Evolutionary conservation across 64 coral and sea anemone genomes (phyloP).

Genomic region (Pocillopora damicornis): DNA sequence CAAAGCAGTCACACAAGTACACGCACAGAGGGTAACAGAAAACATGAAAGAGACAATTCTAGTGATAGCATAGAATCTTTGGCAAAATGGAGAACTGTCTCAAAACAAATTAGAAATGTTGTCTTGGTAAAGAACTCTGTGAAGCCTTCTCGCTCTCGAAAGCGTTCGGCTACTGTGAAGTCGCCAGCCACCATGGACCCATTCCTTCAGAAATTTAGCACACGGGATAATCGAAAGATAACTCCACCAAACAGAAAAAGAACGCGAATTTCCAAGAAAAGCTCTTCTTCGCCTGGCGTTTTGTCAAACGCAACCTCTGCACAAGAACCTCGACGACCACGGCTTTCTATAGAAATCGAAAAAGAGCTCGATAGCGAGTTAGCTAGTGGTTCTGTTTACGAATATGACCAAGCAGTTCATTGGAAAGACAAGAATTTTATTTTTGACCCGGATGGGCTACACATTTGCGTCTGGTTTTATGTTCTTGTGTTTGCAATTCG

Average conservation of each 20-base stretch:
- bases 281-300: conserved; percentile 18
- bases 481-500: conserved; percentile 85
- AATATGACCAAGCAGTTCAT: conserved; percentile 19
- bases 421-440: conserved; percentile 54
- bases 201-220: conserved; percentile 97
- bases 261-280: conserved; percentile 21
- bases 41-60: not conserved
- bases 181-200: conserved; percentile 73
- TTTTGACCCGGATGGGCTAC: conserved; percentile 78
- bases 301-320: not conserved
- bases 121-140: conserved; percentile 65
- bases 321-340: not conserved
- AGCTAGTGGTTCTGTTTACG: conserved; percentile 22
- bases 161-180: conserved; percentile 51
- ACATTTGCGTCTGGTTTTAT: conserved; percentile 86
- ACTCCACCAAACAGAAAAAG: conserved; percentile 24
- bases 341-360: conserved; percentile 42
- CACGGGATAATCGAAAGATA: conserved; percentile 68
- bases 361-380: conserved; percentile 62
- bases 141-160: conserved; percentile 43
- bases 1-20: not conserved
- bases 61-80: conserved; percentile 31
- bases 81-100: conserved; percentile 37
- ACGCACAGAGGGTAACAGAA: not conserved
- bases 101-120: conserved; percentile 58